Conservation (phyloP, 1,140 invertebrate species). For the Watersipora subatra region DNA sequence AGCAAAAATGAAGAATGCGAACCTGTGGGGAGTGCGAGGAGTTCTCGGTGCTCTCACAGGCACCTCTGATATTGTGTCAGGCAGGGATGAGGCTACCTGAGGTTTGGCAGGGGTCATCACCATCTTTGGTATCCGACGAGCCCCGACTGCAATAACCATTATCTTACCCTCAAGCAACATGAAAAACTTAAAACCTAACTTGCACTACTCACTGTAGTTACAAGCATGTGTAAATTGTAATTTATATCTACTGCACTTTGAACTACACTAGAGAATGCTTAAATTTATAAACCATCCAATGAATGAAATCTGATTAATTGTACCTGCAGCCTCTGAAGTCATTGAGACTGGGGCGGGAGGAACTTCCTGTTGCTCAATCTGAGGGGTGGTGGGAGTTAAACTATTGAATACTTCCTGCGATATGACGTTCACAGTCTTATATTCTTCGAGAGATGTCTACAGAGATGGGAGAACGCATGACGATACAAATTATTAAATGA, state of each 20-base stretch:
- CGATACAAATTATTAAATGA: too few relatives aligned
- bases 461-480: too few relatives aligned
- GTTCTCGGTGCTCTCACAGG: constrained; percentile 22
- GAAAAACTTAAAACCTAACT: too few relatives aligned
- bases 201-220: too few relatives aligned
- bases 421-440: constrained; percentile 79
- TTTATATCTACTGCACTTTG: too few relatives aligned
- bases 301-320: too few relatives aligned
- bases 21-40: constrained; percentile 19
- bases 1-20: neutral
- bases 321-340: too few relatives aligned
- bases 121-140: constrained; percentile 10
- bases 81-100: constrained; percentile 29
- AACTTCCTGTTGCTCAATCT: neutral
- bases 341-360: neutral
- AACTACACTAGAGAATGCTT: too few relatives aligned
- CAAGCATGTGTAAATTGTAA: too few relatives aligned
- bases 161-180: too few relatives aligned
- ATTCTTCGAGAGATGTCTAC: constrained; percentile 33
- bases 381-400: constrained; percentile 34
- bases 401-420: constrained; percentile 74
- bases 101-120: constrained; percentile 18
- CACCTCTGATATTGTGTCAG: constrained; percentile 27
- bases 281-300: too few relatives aligned
- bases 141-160: too few relatives aligned